Conservation (phyloP, 2,888 invertebrate genomes). For the Brachypterus glaber region DNA sequence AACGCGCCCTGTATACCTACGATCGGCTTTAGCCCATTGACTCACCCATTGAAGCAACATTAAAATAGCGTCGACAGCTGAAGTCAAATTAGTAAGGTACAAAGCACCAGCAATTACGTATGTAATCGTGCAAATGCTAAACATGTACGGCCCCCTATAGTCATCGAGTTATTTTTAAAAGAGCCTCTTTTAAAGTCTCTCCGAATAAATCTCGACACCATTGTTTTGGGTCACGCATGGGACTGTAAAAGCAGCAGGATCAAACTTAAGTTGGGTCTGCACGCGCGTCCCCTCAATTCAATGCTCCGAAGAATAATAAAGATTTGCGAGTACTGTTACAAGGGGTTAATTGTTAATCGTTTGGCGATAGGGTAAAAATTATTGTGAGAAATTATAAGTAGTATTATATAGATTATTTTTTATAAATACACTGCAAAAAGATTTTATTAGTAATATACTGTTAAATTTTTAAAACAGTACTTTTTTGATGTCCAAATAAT, state of each 20-base stretch:
- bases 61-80: not conserved
- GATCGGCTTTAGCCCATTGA: too few relatives aligned
- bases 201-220: constrained; percentile 29
- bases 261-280: not conserved
- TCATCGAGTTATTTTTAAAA: not conserved
- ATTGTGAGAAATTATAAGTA: too few relatives aligned
- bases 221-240: constrained; percentile 33
- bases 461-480: too few relatives aligned
- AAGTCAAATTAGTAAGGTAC: not conserved
- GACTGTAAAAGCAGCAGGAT: constrained; percentile 12
- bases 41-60: constrained; percentile 26
- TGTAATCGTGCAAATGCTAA: not conserved
- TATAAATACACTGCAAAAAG: too few relatives aligned
- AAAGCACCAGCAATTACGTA: not conserved
- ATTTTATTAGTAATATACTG: too few relatives aligned
- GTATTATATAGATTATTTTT: too few relatives aligned
- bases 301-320: not conserved
- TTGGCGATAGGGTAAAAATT: too few relatives aligned
- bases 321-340: not conserved
- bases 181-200: constrained; percentile 13
- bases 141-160: too few relatives aligned
- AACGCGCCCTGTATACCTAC: too few relatives aligned
- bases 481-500: too few relatives aligned
- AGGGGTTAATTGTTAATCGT: not conserved
- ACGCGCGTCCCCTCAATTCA: not conserved